Base-by-base conservation (phyloP, 1,140 invertebrate genomes). In the Pseudomyrmex sp. region DNA sequence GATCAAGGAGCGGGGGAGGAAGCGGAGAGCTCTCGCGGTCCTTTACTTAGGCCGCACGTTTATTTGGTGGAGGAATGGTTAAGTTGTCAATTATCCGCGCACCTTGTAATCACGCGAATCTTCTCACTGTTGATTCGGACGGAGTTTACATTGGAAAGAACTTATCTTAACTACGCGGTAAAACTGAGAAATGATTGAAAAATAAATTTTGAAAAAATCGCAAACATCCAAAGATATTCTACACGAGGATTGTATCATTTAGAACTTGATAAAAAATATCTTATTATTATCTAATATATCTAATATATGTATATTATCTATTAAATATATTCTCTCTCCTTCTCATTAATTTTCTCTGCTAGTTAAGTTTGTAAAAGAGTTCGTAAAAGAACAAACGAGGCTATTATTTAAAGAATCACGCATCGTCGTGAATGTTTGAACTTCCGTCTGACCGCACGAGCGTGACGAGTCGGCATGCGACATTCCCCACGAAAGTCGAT, bases 71-170 rank as follows among this genome's bases (percentile, higher is more conserved):
- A 80, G 76, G 46, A 70, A 70, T 80, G 54, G 66, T 80, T 80
- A 70, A 80, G 76, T 80, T 54, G 76, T 80, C 76, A 72, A 80
- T 80, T 72, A 80, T 80, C 76, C 20, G 66, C 44, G 66, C 54
- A 72, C 54, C 76, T 80, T 80, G 66, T 80, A 80, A 80, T 80
- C 76, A 80, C 76, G 76, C 70, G 61, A 80, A 80, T 80, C 66
- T 80, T 80, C 66, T 80, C 54, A 59, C 44, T 59, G 54, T 80
- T 80, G 66, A 26, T 52, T 80, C 56, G 46, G 15, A 48, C 44
- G n/a, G 48, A 44, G 70, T 80, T 80, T 70, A 44, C 59, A 13
- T 50, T 35, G 54, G 18, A 61, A 70, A 35, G 66, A 80, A 15
- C 59, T 72, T 20, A 23, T 80, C 58, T 61, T n/a, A 20, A 7